phyloP scores from a whole-genome alignment of 2,113 vertebrate species.

The Psilopogon haemacephalus region DNA sequence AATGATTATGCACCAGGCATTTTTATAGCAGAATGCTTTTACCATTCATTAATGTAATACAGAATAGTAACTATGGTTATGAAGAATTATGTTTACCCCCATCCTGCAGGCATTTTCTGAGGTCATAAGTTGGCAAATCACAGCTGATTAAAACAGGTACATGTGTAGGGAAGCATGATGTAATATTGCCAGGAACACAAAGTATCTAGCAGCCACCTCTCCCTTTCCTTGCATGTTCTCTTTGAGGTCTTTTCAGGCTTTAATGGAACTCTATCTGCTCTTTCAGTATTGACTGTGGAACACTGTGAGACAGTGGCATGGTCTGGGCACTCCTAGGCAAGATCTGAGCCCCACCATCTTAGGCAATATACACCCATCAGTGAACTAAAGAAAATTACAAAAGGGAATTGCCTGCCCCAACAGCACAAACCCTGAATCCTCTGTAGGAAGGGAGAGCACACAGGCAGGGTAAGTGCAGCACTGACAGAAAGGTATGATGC shows the following conservation, averaged over 20 bases:
- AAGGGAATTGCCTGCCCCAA: neutral
- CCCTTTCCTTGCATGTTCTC: neutral
- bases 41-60: neutral
- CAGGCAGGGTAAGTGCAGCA: neutral
- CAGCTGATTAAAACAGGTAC: neutral
- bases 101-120: neutral
- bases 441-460: neutral
- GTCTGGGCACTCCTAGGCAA: neutral
- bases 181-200: neutral
- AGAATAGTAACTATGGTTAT: neutral
- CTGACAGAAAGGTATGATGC: neutral
- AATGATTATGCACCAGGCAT: neutral
- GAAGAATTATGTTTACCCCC: neutral
- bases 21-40: neutral
- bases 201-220: neutral
- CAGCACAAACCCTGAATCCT: neutral
- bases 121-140: neutral
- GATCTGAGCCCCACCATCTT: neutral
- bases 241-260: neutral
- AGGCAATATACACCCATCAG: neutral
- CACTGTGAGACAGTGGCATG: neutral
- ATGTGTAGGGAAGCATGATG: neutral
- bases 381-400: accelerated
- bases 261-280: neutral
- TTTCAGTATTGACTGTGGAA: neutral